A percentile compares a stretch with the other conserved stretches of the same genome.
phyloP scores from a whole-genome alignment of 2,888 invertebrate species.

The Mythimna loreyi region DNA sequence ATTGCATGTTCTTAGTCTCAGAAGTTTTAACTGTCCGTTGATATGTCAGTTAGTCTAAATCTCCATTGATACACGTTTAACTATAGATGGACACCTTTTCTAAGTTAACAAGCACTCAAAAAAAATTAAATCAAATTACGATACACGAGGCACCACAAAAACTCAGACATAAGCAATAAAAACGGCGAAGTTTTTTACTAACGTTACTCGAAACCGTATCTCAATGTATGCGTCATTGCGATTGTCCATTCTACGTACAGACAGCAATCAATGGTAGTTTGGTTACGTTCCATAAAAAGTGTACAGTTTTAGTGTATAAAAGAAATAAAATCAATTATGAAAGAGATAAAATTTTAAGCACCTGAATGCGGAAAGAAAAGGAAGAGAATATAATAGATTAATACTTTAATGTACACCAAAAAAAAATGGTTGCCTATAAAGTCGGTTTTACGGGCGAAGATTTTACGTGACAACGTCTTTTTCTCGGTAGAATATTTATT shows the following conservation, averaged over 20 bases:
- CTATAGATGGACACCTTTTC: not conserved
- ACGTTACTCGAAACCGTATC: constrained; percentile 17
- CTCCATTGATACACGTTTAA: too few species aligned
- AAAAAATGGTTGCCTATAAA: too few species aligned
- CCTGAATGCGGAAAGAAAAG: too few species aligned
- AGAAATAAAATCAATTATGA: constrained; percentile 2
- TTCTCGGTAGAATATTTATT: too few species aligned
- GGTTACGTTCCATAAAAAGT: constrained; percentile 37
- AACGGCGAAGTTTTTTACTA: constrained; percentile 11
- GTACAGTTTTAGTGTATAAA: constrained; percentile 4
- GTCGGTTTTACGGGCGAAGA: too few species aligned
- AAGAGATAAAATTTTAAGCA: constrained; percentile 3
- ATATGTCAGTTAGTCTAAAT: too few species aligned
- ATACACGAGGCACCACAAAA: constrained; percentile 18
- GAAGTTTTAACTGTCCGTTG: too few species aligned
- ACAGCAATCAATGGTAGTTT: constrained; percentile 32
- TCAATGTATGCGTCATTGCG: constrained; percentile 36
- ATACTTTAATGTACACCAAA: too few species aligned
- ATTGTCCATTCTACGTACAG: constrained; percentile 16
- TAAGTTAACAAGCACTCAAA: not conserved
- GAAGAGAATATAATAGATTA: too few species aligned
- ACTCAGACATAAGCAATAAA: constrained; percentile 16
- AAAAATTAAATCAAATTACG: not conserved
- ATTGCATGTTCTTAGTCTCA: too few species aligned
- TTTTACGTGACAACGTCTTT: too few species aligned